These are phyloP conservation scores for Sphinx pinastri DNA, from an alignment of 2,888 invertebrate genomes.

Conservation along the genomic window DNA sequence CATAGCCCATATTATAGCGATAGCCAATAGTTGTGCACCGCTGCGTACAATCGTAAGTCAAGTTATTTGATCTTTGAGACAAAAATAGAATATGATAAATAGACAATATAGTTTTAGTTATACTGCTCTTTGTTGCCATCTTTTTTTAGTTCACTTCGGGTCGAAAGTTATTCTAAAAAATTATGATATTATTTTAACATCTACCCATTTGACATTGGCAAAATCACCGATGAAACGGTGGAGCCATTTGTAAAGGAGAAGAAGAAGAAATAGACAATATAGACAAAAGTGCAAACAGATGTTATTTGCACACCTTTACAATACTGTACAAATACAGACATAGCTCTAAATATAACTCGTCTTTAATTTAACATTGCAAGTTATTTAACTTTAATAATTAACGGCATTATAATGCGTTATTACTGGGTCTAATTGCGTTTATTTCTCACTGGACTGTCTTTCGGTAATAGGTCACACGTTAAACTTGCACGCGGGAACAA, in stretches of 20 bases:
- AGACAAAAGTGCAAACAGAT: background rate
- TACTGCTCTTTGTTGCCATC: too few species aligned
- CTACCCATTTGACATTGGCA: too few species aligned
- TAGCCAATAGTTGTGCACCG: too few species aligned
- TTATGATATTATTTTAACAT: too few species aligned
- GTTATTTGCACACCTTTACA: background rate
- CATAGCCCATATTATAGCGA: too few species aligned
- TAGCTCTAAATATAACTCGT: background rate
- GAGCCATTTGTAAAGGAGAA: too few species aligned
- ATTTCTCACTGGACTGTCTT: constrained; percentile 25
- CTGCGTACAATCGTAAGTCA: too few species aligned
- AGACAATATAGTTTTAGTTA: too few species aligned
- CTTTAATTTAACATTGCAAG: background rate
- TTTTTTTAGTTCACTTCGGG: too few species aligned
- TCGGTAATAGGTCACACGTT: constrained; percentile 22
- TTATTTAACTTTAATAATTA: constrained; percentile 9
- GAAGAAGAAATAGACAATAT: background rate
- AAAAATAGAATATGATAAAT: background rate
- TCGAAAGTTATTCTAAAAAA: too few species aligned
- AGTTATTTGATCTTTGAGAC: too few species aligned
- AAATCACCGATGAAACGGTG: too few species aligned
- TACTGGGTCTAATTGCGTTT: constrained; percentile 26
- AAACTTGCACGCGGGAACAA: constrained; percentile 20
- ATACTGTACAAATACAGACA: background rate
- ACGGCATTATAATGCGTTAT: constrained; percentile 9